Conservation (phyloP, 2,888 invertebrate species). For the Chydorus sphaericus region DNA sequence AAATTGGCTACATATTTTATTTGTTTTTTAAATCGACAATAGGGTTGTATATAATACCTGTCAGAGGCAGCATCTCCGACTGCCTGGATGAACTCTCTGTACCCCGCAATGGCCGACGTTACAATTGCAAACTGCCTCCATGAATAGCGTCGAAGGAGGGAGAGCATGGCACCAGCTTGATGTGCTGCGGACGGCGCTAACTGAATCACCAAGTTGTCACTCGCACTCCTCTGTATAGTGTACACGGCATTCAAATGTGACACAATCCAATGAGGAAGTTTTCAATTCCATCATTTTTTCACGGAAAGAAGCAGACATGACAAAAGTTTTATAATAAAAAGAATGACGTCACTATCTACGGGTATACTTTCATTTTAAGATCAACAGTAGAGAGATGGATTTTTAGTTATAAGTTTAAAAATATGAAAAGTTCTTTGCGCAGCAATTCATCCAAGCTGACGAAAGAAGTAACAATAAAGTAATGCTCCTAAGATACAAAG, state of each 20-base stretch:
- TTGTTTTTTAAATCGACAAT: not conserved
- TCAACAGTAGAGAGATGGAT: no score
- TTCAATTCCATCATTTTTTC: no score
- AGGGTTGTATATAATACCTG: no score
- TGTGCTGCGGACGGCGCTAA: constrained; percentile 93
- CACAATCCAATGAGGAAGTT: no score
- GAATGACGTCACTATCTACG: no score
- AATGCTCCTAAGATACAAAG: no score
- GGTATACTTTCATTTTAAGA: no score
- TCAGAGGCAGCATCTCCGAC: constrained; percentile 74
- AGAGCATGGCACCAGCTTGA: constrained; percentile 90
- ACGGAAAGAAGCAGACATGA: not conserved
- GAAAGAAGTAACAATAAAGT: no score
- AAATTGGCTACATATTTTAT: not conserved
- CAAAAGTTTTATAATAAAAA: not conserved
- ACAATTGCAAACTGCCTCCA: constrained; percentile 94
- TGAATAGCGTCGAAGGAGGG: constrained; percentile 84
- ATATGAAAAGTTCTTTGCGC: no score
- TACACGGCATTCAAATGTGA: no score
- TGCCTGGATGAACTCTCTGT: constrained; percentile 89
- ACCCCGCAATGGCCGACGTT: constrained; percentile 73
- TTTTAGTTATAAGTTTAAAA: no score
- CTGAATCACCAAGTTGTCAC: constrained; percentile 54
- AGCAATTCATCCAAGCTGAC: no score
- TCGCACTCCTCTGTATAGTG: not conserved